Base-by-base conservation (phyloP, 2,888 invertebrate species). In the Vannuccia rotundouncinata region DNA sequence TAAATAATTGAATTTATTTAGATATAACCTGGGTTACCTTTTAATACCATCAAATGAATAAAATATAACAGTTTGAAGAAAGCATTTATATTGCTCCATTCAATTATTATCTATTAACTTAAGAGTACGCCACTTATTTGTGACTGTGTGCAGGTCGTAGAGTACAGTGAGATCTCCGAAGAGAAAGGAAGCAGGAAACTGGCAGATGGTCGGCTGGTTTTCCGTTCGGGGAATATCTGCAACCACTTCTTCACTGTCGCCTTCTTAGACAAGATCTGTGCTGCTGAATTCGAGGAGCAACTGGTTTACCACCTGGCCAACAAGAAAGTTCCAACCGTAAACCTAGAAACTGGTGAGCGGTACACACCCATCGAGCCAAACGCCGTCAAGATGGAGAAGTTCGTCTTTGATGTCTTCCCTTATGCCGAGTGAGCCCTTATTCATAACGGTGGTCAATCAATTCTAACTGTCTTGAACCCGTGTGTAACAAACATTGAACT, bases 331-430 rank as follows among this genome's bases (percentile, higher is more conserved):
- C 93, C 96, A 0, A 92, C 91, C 84, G 90, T 95, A 0, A 92
- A 94, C 85, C 89, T 91, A 5, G 83, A 85, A n/a, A 94, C 94
- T 0, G 89, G 91, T 25, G 90, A 91, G 75, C 81, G 82, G 5
- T 82, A 86, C 59, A 92, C 91, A 82, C 97, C 99, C 0, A 90
- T 91, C 0, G 91, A 91, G 82, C 92, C 95, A 0, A 99, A 99
- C 85, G 99, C 98, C 10, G 94, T 99, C 83, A 99, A 99, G 90
- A 93, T 99, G 89, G 99, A 99, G 86, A 99, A 98, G 88, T 99
- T 99, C 87, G 94, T 99, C 10, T 99, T 99, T 87, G 99, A 99
- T 88, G 96, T 98, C 0, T 99, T 99, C 86, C 93, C 93, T 85
- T 95, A 94, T 88, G 92, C 96, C 0, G 91, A 93, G 90, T 91